Evolutionary conservation across 2,797 vertebrate genomes (phyloP).

Genomic region (Amblyraja radiata): DNA sequence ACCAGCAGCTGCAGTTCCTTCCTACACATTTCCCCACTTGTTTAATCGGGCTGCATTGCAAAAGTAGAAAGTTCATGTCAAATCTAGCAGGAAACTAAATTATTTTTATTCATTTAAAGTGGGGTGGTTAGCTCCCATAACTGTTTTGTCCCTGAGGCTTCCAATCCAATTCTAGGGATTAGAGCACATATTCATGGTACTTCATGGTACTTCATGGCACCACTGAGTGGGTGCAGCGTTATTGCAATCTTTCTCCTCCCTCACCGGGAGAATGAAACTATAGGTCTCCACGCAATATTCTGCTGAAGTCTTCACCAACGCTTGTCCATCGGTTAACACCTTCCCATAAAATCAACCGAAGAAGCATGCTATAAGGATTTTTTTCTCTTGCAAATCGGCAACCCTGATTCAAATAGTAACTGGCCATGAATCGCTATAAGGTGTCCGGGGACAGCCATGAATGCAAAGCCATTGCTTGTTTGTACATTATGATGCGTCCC

Average conservation of each 20-base stretch:
- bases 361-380: not conserved
- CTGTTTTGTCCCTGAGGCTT: not conserved
- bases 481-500: not conserved
- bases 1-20: no score
- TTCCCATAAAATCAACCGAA: no score
- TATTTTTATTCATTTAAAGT: not conserved
- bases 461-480: not conserved
- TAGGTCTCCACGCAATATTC: not conserved
- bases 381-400: not conserved
- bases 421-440: not conserved
- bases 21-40: no score
- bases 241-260: not conserved
- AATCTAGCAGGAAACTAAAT: not conserved
- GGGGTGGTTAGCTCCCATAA: not conserved
- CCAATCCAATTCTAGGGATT: not conserved
- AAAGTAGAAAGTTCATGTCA: not conserved
- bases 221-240: not conserved
- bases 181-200: not conserved
- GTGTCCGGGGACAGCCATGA: not conserved
- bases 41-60: not conserved
- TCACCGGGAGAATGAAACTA: not conserved
- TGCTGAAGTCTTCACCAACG: not conserved
- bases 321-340: not conserved
- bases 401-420: not conserved
- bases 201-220: no score